These are phyloP conservation scores for Salarias fasciatus DNA, from an alignment of 2,797 vertebrate species.

Conservation along the genomic window DNA sequence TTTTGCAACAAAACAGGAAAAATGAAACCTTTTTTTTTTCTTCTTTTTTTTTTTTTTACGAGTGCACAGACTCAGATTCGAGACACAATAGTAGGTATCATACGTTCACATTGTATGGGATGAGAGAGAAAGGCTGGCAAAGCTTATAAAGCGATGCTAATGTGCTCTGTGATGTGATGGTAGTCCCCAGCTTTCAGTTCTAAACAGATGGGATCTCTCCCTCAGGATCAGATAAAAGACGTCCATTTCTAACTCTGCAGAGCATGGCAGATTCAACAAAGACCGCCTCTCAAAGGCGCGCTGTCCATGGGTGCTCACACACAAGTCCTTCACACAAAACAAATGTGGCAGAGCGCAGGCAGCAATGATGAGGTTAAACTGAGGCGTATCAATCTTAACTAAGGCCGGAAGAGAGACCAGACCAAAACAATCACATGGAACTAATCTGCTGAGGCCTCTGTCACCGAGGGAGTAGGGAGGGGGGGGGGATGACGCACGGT, in stretches of 20 bases:
- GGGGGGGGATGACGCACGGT: constrained; percentile 23
- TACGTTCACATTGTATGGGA: constrained; percentile 76
- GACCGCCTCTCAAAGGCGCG: constrained; percentile 50
- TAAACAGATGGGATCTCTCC: constrained; percentile 70
- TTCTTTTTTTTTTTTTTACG: neutral
- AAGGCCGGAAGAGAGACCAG: constrained; percentile 30
- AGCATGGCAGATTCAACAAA: constrained; percentile 64
- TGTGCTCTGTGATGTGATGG: constrained; percentile 65
- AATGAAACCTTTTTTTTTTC: neutral
- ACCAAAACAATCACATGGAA: constrained; percentile 43
- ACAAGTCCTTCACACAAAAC: constrained; percentile 35
- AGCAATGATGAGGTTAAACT: constrained; percentile 60
- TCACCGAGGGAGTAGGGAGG: neutral
- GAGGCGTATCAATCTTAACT: constrained; percentile 56
- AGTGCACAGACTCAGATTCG: constrained; percentile 43
- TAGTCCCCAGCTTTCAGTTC: constrained; percentile 57
- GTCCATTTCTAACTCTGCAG: constrained; percentile 59
- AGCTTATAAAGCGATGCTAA: constrained; percentile 70
- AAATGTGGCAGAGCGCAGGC: constrained; percentile 43
- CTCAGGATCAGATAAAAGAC: constrained; percentile 70
- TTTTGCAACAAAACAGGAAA: constrained; percentile 24
- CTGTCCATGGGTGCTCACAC: constrained; percentile 45
- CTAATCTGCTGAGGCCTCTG: constrained; percentile 28
- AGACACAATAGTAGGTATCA: constrained; percentile 51
- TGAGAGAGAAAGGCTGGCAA: constrained; percentile 51